These are phyloP conservation scores for Parapristionchus giblindavisi DNA, from an alignment of 2,888 invertebrate genomes.

Conservation along the genomic window DNA sequence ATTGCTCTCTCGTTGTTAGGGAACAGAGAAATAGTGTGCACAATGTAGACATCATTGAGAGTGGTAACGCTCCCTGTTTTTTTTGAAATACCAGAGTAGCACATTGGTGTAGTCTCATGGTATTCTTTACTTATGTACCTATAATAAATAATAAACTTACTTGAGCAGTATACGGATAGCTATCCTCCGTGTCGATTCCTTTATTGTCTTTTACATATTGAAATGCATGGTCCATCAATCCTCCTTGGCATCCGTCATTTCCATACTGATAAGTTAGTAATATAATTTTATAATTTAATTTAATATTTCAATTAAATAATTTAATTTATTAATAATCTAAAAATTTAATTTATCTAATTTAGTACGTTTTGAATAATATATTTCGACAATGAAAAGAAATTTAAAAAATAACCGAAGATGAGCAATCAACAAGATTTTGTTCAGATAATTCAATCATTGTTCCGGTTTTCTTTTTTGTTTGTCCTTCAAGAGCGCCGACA, in stretches of 20 bases:
- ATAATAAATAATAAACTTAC: slow-evolving; percentile 68
- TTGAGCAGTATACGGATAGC: slow-evolving; percentile 79
- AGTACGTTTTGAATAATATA: slow-evolving; percentile 57
- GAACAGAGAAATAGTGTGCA: too few relatives aligned
- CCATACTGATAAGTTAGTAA: not conserved
- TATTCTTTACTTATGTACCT: too few relatives aligned
- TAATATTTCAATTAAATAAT: not conserved
- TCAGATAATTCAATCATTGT: slow-evolving; percentile 64
- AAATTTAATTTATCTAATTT: too few relatives aligned
- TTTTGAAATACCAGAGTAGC: too few relatives aligned
- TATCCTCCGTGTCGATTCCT: slow-evolving; percentile 85
- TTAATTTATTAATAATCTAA: not conserved
- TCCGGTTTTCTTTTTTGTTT: not conserved
- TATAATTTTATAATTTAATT: too few relatives aligned
- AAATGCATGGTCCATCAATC: slow-evolving; percentile 70
- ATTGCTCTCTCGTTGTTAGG: too few relatives aligned
- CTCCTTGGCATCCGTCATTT: slow-evolving; percentile 69
- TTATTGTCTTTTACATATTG: slow-evolving; percentile 71
- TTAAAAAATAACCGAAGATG: slow-evolving; percentile 39
- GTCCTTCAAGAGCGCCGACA: slow-evolving; percentile 30
- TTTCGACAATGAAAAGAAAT: slow-evolving; percentile 36
- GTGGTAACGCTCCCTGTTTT: too few relatives aligned
- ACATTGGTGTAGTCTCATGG: too few relatives aligned
- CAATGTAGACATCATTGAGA: too few relatives aligned
- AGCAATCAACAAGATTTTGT: slow-evolving; percentile 72